Base-by-base conservation (phyloP, 2,113 vertebrate genomes). In the Columba livia region DNA sequence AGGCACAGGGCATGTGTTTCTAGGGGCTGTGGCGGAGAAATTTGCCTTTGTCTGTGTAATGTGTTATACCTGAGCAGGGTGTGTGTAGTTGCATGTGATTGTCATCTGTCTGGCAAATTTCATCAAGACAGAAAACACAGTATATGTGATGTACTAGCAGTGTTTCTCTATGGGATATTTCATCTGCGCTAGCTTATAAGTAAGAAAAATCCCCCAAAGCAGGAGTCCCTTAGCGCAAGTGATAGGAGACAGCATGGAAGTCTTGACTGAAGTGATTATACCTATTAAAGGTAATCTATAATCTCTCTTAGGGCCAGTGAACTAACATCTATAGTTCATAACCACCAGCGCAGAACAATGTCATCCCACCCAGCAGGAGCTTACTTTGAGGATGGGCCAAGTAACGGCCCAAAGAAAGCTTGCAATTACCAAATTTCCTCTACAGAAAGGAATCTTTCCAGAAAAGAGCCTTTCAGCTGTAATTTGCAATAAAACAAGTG, bases 71-170 rank as follows among this genome's bases (percentile, higher is more conserved):
- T 2, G 17, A 34, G 40, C 2, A 4, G 32, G 11, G 17, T 7
- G 5, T 7, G 26, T 5, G 6, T 25, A 1, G 32, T 10, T 11
- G 42, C 32, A 9, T 1, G 3, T 4, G 29, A 3, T 5, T 60
- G 71, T 54, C 47, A 78, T 71, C 36, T 15, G 1, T 1, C 15
- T 28, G 62, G 50, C 25, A 34, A 16, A 29, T 8, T 8, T 31
- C 6, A 12, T 12, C 29, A 31, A 3, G 11, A 5, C 9, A 31
- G 29, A 81, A 73, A 20, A 5, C 42, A 3, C 2, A 0, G 5
- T 0, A 3, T 4, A 16, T 16, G 50, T 21, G 79, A 15, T 6
- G 25, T 16, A 12, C 50, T 3, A 5, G 51, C 0, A 0, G 16
- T 13, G 26, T 21, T 64, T 62, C 64, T 51, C 2, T 31, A 44